Conservation (phyloP, 2,888 invertebrate genomes). For the Caenorhabditis sp. region DNA sequence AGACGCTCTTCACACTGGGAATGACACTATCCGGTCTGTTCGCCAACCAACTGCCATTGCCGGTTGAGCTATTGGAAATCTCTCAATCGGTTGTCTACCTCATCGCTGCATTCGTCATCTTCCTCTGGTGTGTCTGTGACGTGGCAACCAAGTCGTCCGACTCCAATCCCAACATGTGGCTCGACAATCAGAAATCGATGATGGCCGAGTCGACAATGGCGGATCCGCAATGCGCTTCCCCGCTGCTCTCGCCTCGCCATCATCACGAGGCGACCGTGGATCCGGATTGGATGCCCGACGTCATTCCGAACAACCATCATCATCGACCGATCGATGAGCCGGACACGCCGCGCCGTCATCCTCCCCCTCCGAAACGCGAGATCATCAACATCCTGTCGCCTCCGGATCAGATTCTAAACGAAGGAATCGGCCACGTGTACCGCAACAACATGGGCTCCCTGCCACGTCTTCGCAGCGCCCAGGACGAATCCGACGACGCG, state of each 20-base stretch:
- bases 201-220: slow-evolving; percentile 51
- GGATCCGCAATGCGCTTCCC: slow-evolving; percentile 53
- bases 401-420: slow-evolving; percentile 66
- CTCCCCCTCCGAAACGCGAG: slow-evolving; percentile 22
- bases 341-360: slow-evolving; percentile 35
- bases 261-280: slow-evolving; percentile 20
- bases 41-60: slow-evolving; percentile 44
- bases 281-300: slow-evolving; percentile 50
- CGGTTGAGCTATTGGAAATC: slow-evolving; percentile 24
- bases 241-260: slow-evolving; percentile 41
- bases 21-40: slow-evolving; percentile 48
- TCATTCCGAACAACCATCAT: slow-evolving; percentile 39
- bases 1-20: slow-evolving; percentile 47
- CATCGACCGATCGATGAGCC: slow-evolving; percentile 15
- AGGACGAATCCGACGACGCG: slow-evolving; percentile 75
- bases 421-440: slow-evolving; percentile 61
- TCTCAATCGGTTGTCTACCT: slow-evolving; percentile 36
- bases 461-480: slow-evolving; percentile 62
- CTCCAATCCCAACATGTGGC: slow-evolving; percentile 52
- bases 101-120: slow-evolving; percentile 34
- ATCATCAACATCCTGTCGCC: slow-evolving; percentile 63
- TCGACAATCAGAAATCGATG: slow-evolving; percentile 59
- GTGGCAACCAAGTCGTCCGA: slow-evolving; percentile 25
- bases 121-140: slow-evolving; percentile 54
- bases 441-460: slow-evolving; percentile 63